Evolutionary conservation across 2,113 vertebrate genomes (phyloP), one percentile per base, ranked within the genome.

Genomic region (Sprattus sprattus): DNA sequence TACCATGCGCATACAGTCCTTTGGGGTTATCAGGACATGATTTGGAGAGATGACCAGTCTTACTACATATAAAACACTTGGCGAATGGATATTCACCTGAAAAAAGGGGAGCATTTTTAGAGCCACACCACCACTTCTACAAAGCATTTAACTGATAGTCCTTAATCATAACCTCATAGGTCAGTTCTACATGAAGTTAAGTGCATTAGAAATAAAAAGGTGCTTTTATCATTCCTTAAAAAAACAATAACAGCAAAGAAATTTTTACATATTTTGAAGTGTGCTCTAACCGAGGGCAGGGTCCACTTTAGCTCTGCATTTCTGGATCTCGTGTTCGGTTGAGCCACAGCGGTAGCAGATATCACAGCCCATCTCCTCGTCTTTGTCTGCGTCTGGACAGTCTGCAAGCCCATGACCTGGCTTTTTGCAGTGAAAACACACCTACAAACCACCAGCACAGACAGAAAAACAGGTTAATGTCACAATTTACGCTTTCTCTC

Each of bases 261-360:
- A 11, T 54, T 16, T 15, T 39, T 1, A 39, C 39, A 39, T 39
- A 39, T 39, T 39, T 39, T 39, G 39, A 18, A 83, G 20, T 15
- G 0, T 0, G 13, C 25, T 75, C 92, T 78, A 93, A 99, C 98
- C 98, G 83, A 96, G 90, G 13, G 96, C 96, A 1, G 97, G 97
- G 87, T 99, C 98, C 86, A 97, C 91, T 93, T 97, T 98, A 3
- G 97, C 97, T 89, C 88, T 95, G 89, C 98, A 99, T 13, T 92
- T 96, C 57, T 94, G 93, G 88, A 99, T 94, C 83, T 99, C 98
- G 0, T 99, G 98, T 67, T 99, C 98, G 0, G 98, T 97, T 86
- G 98, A 99, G 6, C 98, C 98, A 3, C 98, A 99, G 4, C 97
- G 96, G 86, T 97, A 99, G 83, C 98, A 99, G 91, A 99, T 98